Evolutionary conservation across 2,797 vertebrate species (phyloP).

Genomic region (Macropus fuliginosus): DNA sequence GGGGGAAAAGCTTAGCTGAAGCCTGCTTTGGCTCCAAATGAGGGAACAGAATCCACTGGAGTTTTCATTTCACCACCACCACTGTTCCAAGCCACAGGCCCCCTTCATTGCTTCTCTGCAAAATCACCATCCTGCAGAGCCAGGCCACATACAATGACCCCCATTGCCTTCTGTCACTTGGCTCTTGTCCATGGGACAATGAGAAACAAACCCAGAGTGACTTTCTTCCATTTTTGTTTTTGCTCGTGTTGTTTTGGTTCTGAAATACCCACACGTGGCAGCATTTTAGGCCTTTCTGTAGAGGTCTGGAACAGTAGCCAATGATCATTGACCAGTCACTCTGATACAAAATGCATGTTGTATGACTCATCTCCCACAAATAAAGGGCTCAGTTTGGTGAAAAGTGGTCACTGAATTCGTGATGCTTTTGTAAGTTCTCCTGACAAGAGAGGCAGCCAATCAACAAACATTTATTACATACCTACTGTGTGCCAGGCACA

Average conservation of each 20-base stretch:
- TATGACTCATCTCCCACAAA: neutral
- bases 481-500: neutral
- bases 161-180: neutral
- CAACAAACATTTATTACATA: neutral
- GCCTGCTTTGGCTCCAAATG: slow-evolving; percentile 37
- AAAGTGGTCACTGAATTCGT: neutral
- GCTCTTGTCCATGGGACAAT: neutral
- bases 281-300: neutral
- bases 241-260: neutral
- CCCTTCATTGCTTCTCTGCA: neutral
- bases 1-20: slow-evolving; percentile 34
- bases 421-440: neutral
- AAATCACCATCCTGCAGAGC: neutral
- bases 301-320: neutral
- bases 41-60: neutral
- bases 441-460: neutral
- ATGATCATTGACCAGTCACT: neutral
- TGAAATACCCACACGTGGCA: slow-evolving; percentile 2
- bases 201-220: neutral
- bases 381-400: slow-evolving; percentile 30
- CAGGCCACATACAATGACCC: neutral
- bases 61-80: slow-evolving; percentile 10
- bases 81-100: neutral
- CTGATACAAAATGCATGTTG: slow-evolving; percentile 18
- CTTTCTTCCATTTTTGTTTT: neutral